phyloP scores from a whole-genome alignment of 2,888 invertebrate genomes.

The Fragum fragum region DNA sequence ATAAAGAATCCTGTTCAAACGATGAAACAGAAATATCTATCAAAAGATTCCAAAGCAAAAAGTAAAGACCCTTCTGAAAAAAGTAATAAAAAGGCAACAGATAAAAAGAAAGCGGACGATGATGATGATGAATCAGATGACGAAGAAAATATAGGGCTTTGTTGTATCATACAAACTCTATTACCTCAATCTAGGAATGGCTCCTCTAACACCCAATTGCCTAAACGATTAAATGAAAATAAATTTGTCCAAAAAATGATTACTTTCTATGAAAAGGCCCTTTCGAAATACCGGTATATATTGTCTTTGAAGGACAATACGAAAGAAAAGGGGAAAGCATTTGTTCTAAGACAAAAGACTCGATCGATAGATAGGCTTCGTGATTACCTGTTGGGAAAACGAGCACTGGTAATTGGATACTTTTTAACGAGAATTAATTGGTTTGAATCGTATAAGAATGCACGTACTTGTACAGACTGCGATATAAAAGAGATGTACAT shows the following conservation, averaged over 20 bases:
- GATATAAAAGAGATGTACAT: background rate
- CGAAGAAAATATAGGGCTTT: constrained; percentile 1
- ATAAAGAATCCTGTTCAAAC: background rate
- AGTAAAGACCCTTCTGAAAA: background rate
- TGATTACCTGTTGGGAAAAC: background rate
- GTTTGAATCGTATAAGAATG: background rate
- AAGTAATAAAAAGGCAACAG: background rate
- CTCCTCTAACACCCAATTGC: background rate
- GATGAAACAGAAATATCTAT: background rate
- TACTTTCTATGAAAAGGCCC: background rate
- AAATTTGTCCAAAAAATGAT: background rate
- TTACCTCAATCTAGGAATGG: background rate
- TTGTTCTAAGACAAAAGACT: background rate
- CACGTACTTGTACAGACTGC: background rate
- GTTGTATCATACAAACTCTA: constrained; percentile 5
- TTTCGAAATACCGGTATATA: background rate
- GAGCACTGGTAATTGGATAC: background rate
- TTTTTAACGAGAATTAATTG: background rate
- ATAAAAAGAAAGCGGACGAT: background rate
- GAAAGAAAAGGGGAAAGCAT: background rate
- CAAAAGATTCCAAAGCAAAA: background rate
- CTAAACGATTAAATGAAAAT: background rate
- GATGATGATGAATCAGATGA: background rate
- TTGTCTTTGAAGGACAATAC: background rate
- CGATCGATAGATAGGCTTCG: background rate